phyloP scores from a whole-genome alignment of 2,888 invertebrate genomes.

The Xanthorhoe spadicearia region DNA sequence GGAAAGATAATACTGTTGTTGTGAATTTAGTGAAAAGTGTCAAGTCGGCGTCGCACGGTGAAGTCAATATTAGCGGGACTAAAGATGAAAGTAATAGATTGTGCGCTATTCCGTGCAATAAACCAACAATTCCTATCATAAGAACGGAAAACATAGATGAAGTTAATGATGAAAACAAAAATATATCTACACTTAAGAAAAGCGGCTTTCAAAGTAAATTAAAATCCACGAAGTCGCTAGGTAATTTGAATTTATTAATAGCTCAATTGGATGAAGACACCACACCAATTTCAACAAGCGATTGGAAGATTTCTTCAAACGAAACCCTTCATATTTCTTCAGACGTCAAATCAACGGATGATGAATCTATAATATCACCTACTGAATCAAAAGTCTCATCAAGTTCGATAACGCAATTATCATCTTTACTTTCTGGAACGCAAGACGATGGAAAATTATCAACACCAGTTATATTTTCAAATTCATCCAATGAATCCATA shows the following conservation, averaged over 20 bases:
- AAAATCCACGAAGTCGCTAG: slow-evolving; percentile 38
- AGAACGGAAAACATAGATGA: slow-evolving; percentile 18
- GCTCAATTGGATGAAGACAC: slow-evolving; percentile 22
- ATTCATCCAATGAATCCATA: slow-evolving; percentile 13
- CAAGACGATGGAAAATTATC: slow-evolving; percentile 9
- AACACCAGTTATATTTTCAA: slow-evolving; percentile 5
- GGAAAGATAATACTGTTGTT: slow-evolving; percentile 76
- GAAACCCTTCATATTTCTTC: slow-evolving; percentile 15
- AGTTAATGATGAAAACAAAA: slow-evolving; percentile 4
- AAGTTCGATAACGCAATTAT: neutral
- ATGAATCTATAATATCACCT: slow-evolving; percentile 10
- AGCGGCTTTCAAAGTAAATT: slow-evolving; percentile 32
- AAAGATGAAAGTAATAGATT: slow-evolving; percentile 12
- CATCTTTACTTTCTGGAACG: neutral
- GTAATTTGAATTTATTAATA: slow-evolving; percentile 36
- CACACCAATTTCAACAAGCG: slow-evolving; percentile 12
- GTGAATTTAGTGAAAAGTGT: slow-evolving; percentile 56
- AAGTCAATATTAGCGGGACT: slow-evolving; percentile 14
- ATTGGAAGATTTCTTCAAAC: slow-evolving; percentile 25
- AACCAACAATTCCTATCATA: slow-evolving; percentile 23
- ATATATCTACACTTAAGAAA: neutral
- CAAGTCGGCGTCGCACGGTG: slow-evolving; percentile 19
- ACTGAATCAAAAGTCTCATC: slow-evolving; percentile 8
- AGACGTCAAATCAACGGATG: slow-evolving; percentile 9
- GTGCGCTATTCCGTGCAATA: slow-evolving; percentile 15